These are phyloP conservation scores for Zaprionus camerounensis DNA, from an alignment of 1,140 invertebrate genomes.

Conservation along the genomic window DNA sequence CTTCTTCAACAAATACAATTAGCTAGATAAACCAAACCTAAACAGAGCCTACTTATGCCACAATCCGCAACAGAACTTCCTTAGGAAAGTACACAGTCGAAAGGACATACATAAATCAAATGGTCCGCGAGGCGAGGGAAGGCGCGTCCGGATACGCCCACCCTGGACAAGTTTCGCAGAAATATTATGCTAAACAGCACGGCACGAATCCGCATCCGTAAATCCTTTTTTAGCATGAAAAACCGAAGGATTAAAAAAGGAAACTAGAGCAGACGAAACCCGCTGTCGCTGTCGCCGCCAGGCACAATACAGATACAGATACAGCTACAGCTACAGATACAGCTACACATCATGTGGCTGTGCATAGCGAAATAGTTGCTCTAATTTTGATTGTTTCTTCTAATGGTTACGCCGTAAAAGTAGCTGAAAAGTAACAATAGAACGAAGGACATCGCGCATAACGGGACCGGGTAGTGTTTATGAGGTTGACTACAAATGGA, in stretches of 20 bases:
- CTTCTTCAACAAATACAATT: neutral
- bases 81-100: neutral
- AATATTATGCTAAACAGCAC: constrained; percentile 65
- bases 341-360: constrained; percentile 10
- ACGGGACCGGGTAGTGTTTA: constrained; percentile 35
- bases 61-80: neutral
- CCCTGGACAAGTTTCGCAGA: constrained; percentile 50
- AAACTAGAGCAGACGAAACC: constrained; percentile 66
- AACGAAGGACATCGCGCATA: constrained; percentile 64
- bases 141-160: constrained; percentile 38
- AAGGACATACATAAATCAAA: constrained; percentile 46
- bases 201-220: constrained; percentile 58
- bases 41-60: neutral
- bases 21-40: neutral
- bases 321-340: constrained; percentile 11
- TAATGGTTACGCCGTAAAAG: constrained; percentile 74
- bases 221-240: constrained; percentile 81
- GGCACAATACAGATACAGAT: constrained; percentile 6
- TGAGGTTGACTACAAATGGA: neutral
- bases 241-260: constrained; percentile 81
- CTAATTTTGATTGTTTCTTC: constrained; percentile 74
- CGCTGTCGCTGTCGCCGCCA: neutral
- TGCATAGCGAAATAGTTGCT: constrained; percentile 64
- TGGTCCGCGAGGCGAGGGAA: constrained; percentile 1
- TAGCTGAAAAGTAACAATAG: constrained; percentile 70